Evolutionary conservation across 30 jellyfish, hydroid and myxozoan genomes (phyloP), one percentile per base, ranked within the genome.

Genomic region (Aurelia sp.): DNA sequence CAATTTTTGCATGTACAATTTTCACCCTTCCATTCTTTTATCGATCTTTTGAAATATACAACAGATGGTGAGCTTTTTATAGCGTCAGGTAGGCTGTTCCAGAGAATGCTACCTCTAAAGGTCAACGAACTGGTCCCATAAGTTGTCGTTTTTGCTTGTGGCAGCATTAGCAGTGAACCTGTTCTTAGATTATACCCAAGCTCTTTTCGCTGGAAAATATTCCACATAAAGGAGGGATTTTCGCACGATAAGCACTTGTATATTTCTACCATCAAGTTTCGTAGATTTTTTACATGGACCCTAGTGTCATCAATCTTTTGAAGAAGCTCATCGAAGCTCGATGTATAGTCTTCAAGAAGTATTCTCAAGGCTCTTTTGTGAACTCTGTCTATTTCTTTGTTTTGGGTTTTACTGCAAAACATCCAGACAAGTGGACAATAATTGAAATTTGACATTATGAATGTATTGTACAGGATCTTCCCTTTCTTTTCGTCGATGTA

Each of bases 341-440:
- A 12, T 31, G 63, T 67, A 35, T 18, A 70, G 75, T 57, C 93
- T 71, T 72, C 35, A 69, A 33, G 79, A 75, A 70, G 47, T 21
- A 84, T 59, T 58, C 81, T 35, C 69, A 72, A 51, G 67, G 93
- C 87, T 8, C 87, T 31, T 41, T 72, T 71, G 27, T 70, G 93
- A 47, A 84, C 75, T 10, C 75, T 83, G 73, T 72, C 53, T 18
- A 84, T 77, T 81, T 65, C 38, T 40, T 70, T 61, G 51, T 27
- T 84, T 40, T 74, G 40, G 8, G 64, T 48, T 68, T 84, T 59
- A 24, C 89, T 85, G 44, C 41, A 68, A 62, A 21, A 86, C 84
- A 86, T 86, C 95, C 95, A 86, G 71, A 86, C 67, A 22, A 74
- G 85, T 12, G 95, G 89, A 77, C 85, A 75, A 75, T 74, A 86